These are phyloP conservation scores for Neodiprion virginianus DNA, from an alignment of 1,140 invertebrate genomes.

Conservation along the genomic window DNA sequence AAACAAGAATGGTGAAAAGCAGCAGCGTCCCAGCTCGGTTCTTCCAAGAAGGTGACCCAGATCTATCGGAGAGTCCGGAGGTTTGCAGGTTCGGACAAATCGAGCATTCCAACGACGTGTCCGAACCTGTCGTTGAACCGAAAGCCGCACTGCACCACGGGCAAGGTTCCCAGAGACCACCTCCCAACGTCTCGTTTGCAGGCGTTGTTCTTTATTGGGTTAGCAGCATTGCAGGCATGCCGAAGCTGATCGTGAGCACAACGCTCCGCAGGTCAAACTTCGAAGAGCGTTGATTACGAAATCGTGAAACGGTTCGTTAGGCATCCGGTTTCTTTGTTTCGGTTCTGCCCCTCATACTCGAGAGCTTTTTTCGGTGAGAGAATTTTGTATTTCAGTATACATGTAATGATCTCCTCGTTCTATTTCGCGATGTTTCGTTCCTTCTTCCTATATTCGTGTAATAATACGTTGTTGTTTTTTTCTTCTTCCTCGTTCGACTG, in stretches of 20 bases:
- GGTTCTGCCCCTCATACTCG: not conserved
- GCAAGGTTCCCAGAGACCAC: not conserved
- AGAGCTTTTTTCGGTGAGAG: not conserved
- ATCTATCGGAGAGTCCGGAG: not conserved
- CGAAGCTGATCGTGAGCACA: not conserved
- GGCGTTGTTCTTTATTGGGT: too few species aligned
- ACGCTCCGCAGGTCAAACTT: not conserved
- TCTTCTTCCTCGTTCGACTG: too few species aligned
- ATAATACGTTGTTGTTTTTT: too few species aligned
- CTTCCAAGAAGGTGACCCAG: constrained; percentile 6
- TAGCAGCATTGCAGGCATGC: too few species aligned
- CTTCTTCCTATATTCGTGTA: too few species aligned
- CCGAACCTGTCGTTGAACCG: not conserved
- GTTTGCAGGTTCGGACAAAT: not conserved
- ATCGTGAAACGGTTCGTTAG: not conserved
- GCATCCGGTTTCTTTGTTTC: not conserved
- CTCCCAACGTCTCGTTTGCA: too few species aligned
- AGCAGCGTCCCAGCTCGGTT: not conserved
- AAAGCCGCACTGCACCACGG: not conserved
- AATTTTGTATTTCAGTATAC: too few species aligned
- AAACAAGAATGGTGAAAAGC: not conserved
- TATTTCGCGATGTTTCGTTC: too few species aligned
- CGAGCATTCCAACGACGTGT: not conserved
- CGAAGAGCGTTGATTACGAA: not conserved
- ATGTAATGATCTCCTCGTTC: too few species aligned